Evolutionary conservation across 2,888 invertebrate species (phyloP), one percentile per base, ranked within the genome.

Genomic region (Baccha elongata): DNA sequence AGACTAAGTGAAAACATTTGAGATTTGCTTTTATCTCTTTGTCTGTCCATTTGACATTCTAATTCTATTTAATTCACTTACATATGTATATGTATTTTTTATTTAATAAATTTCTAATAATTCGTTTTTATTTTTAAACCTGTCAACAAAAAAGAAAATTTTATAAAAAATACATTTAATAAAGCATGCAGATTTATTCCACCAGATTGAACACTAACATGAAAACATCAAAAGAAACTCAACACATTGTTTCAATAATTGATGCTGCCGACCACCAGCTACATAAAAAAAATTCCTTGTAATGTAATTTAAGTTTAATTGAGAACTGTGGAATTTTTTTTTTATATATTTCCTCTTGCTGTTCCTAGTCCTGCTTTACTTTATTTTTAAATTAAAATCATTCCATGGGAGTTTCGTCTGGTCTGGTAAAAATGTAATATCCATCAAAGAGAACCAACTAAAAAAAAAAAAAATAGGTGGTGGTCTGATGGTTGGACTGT

Each of bases 251-350:
- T 81, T 71, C 69, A 75, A 75, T 81, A 65, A 81, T 81, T 69
- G 75, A 75, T 65, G 65, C 65, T 46, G 40, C 71, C n/a, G 53
- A 3, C 5, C 17, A 8, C n/a, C 11, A n/a, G 3, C 37, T 35
- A 1, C 35, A 13, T 7, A 48, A 65, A 75, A 50, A 62, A 50
- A 53, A 75, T 60, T 58, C 65, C 75, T 75, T 81, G 69, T 75
- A 75, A 71, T 81, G 69, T 75, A 75, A 71, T 81, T 81, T 81
- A 71, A 75, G 55, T 81, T 75, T 75, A 81, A 81, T 81, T 81
- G 81, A 71, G 75, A 81, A 69, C 71, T 81, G 75, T 71, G 52
- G 71, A 81, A 50, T 60, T 35, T 53, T 46, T 23, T 46, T 17
- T 46, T 19, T 29, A 6, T 35, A 21, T 52, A 40, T 15, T 21